A percentile compares a stretch with the other conserved stretches of the same genome.
These are phyloP conservation scores for Cynopterus sphinx DNA, from an alignment of 2,797 vertebrate genomes.

Conservation along the genomic window DNA sequence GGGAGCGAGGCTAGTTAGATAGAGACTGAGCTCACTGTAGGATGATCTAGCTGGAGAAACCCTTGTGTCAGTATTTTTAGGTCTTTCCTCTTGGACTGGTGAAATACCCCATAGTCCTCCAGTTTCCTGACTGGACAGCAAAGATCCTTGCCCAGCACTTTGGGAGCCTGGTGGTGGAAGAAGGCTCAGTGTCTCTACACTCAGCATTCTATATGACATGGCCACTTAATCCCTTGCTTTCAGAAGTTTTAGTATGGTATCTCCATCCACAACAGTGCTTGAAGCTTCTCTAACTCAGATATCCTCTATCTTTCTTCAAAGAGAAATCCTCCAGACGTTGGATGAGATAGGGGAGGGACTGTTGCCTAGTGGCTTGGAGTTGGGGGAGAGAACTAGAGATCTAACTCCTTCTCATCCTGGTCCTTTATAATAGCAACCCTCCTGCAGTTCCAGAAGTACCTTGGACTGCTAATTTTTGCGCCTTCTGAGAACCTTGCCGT, in stretches of 20 bases:
- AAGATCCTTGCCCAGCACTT: neutral
- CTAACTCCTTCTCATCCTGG: neutral
- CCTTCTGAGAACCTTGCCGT: neutral
- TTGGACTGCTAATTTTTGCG: neutral
- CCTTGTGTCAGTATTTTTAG: neutral
- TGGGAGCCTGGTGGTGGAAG: neutral
- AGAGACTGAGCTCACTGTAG: neutral
- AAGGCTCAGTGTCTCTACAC: neutral
- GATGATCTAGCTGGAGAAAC: neutral
- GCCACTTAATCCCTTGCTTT: neutral
- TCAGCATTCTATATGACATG: neutral
- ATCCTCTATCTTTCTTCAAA: neutral
- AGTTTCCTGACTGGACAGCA: neutral
- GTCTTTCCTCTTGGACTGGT: neutral
- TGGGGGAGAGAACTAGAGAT: neutral
- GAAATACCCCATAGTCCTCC: neutral
- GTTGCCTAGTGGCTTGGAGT: neutral
- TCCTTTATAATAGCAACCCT: neutral
- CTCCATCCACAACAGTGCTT: neutral
- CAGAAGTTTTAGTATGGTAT: neutral
- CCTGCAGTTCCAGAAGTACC: neutral
- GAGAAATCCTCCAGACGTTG: neutral
- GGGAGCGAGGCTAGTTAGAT: neutral
- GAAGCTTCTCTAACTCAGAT: neutral
- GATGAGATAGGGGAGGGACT: neutral